Evolutionary conservation across 2,113 vertebrate genomes (phyloP).

Genomic region (Camarhynchus parvulus): DNA sequence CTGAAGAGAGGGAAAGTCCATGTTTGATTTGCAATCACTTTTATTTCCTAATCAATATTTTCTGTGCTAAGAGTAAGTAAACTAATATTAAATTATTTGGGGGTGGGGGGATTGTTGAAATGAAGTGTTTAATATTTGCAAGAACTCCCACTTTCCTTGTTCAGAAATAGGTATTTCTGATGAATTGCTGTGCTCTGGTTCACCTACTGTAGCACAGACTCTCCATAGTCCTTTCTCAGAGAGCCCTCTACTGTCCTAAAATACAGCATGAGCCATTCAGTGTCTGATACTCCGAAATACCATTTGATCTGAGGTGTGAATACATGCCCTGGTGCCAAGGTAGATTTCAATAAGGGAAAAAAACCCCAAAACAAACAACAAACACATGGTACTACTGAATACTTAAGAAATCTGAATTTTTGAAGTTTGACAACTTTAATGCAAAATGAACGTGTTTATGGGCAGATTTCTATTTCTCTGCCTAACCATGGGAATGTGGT

Average conservation of each 20-base stretch:
- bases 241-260: constrained; percentile 73
- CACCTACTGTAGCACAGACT: not conserved
- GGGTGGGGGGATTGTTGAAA: not conserved
- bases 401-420: not conserved
- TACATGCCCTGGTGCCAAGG: not conserved
- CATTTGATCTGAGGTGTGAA: not conserved
- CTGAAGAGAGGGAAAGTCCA: not conserved
- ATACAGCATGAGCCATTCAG: not conserved
- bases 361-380: not conserved
- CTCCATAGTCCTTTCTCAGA: constrained; percentile 49
- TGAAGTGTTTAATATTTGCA: not conserved
- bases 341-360: not conserved
- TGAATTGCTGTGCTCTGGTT: constrained; percentile 38
- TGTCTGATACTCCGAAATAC: not conserved
- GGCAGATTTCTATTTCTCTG: not conserved
- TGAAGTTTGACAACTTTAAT: not conserved
- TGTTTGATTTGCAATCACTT: not conserved
- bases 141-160: not conserved
- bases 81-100: not conserved
- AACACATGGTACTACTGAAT: not conserved
- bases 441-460: not conserved
- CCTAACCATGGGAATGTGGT: not conserved
- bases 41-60: constrained; percentile 12
- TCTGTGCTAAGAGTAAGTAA: not conserved
- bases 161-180: not conserved